Evolutionary conservation across 2,888 invertebrate genomes (phyloP).

Genomic region (Belgica antarctica): DNA sequence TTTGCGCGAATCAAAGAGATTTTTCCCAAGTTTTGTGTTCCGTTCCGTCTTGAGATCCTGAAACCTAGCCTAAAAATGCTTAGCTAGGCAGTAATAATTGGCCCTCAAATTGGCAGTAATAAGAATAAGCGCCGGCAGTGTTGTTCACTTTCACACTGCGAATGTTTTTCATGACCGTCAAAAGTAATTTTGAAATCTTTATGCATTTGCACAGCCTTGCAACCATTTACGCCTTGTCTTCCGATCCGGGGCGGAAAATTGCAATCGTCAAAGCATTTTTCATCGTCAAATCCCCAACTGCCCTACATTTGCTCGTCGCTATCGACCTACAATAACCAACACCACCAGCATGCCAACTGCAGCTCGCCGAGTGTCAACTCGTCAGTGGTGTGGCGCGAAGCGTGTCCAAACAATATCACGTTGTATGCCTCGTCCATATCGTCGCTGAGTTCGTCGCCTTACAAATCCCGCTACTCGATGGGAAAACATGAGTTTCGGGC

Average conservation of each 20-base stretch:
- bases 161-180: background rate
- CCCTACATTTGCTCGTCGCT: conserved; percentile 51
- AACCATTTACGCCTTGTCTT: conserved; percentile 56
- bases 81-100: too few species aligned
- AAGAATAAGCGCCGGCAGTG: background rate
- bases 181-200: conserved; percentile 11
- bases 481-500: conserved; percentile 46
- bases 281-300: conserved; percentile 56
- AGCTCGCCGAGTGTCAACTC: conserved; percentile 54
- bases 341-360: conserved; percentile 48
- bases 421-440: conserved; percentile 55
- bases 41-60: background rate
- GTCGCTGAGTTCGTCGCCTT: conserved; percentile 51
- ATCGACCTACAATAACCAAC: conserved; percentile 45
- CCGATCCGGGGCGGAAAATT: conserved; percentile 56
- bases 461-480: conserved; percentile 49
- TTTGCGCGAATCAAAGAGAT: background rate
- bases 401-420: conserved; percentile 55
- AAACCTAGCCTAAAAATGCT: background rate
- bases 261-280: conserved; percentile 56
- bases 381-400: conserved; percentile 56
- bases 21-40: background rate
- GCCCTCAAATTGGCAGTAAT: background rate
- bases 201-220: conserved; percentile 50
- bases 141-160: too few species aligned